Base-by-base conservation (phyloP, 30 jellyfish, hydroid and myxozoan genomes). In the Cassiopea andromeda region DNA sequence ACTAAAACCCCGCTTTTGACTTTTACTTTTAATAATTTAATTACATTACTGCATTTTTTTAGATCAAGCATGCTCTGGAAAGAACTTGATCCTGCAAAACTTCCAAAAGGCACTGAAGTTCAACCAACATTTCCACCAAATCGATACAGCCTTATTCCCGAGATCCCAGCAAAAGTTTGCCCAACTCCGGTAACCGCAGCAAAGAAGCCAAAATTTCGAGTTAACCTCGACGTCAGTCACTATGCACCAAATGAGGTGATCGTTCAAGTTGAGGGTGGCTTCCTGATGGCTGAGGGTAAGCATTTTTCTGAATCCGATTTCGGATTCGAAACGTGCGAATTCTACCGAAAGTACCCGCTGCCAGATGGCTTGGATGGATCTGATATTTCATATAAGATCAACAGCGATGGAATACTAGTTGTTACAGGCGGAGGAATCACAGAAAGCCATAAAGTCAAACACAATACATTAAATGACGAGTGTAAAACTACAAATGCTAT, bases 281-380 rank as follows among this genome's bases (percentile, higher is more conserved):
- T 60, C 43, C 89, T 94, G 44, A 49, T 79, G 17, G 94, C 94
- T 1, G 96, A 94, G 72, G 98, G 98, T 2, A 94, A 89, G 70
- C 98, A 94, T 67, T 89, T 83, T 75, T 81, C 97, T 5, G 98
- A 89, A 76, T 82, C 97, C 1, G 98, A 94, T 66, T 89, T 79
- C 80, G 98, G 98, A 8, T 80, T 54, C 85, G 98, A 94, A 67
- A 84, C 98, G 17, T 94, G 97, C 78, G 92, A 89, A 60, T 94
- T 94, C 79, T 93, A 87, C 71, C 96, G 98, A 48, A 89, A 89
- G 46, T 94, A 87, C 74, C 98, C 98, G 45, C 89, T 94, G 15
- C 98, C 98, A 17, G 97, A 84, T 44, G 98, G 98, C 5, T 83
- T 88, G 48, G 82, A 73, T 68, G 64, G 82, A 64, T 48, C 82